These are phyloP conservation scores for Amphiprion percula DNA, from an alignment of 2,113 vertebrate species.

Conservation along the genomic window DNA sequence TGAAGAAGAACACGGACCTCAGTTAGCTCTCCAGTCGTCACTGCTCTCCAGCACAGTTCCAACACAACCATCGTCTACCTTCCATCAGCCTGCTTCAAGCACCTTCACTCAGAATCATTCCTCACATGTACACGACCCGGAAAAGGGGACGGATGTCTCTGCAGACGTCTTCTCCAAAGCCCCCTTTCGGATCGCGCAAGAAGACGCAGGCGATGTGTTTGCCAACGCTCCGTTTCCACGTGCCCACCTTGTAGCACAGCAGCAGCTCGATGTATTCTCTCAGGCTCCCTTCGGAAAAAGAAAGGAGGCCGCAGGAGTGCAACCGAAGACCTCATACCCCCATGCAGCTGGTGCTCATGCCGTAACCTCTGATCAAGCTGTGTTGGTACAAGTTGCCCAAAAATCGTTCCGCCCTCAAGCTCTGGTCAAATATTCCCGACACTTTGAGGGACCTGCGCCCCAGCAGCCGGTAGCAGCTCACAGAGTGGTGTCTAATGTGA, in stretches of 20 bases:
- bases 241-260: constrained; percentile 42
- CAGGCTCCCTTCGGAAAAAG: constrained; percentile 94
- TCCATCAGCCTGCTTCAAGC: constrained; percentile 36
- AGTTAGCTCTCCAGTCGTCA: constrained; percentile 15
- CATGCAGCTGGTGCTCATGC: constrained; percentile 30
- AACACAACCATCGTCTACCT: constrained; percentile 37
- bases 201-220: constrained; percentile 89
- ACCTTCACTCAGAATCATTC: constrained; percentile 54
- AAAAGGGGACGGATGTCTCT: constrained; percentile 39
- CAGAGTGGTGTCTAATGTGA: constrained; percentile 85
- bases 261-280: constrained; percentile 91
- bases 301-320: constrained; percentile 80
- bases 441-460: constrained; percentile 88
- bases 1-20: constrained; percentile 84
- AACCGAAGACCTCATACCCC: constrained; percentile 38
- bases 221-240: constrained; percentile 92
- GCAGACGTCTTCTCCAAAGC: constrained; percentile 91
- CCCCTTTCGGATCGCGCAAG: constrained; percentile 85
- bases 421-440: constrained; percentile 94
- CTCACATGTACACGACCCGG: constrained; percentile 61
- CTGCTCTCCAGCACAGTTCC: constrained; percentile 3
- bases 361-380: constrained; percentile 77
- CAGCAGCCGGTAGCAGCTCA: constrained; percentile 87
- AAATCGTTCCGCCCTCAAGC: constrained; percentile 91
- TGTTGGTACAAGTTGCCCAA: constrained; percentile 75